Conservation (phyloP, 2,113 vertebrate genomes). For the Pollachius pollachius region DNA sequence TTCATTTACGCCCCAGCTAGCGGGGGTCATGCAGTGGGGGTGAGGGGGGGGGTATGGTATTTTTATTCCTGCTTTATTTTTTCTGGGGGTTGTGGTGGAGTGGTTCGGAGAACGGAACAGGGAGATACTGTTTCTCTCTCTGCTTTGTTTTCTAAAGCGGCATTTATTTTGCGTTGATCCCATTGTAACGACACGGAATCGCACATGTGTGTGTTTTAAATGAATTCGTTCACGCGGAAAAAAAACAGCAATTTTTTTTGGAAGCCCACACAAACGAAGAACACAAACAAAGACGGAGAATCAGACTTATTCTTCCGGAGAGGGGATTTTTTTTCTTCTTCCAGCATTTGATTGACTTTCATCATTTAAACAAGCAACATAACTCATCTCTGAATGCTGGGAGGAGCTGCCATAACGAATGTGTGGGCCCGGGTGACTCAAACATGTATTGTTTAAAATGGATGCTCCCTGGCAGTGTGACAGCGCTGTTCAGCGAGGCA, state of each 20-base stretch:
- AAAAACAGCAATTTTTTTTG: background rate
- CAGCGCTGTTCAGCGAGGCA: conserved; percentile 82
- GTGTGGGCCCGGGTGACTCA: conserved; percentile 66
- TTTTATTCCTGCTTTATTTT: conserved; percentile 45
- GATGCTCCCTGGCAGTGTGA: conserved; percentile 78
- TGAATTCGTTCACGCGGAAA: conserved; percentile 19
- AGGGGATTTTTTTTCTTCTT: background rate
- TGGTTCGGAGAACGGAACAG: conserved; percentile 23
- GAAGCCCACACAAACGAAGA: too few relatives aligned
- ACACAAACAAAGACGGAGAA: conserved; percentile 8
- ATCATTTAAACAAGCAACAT: conserved; percentile 57
- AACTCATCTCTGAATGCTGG: conserved; percentile 47
- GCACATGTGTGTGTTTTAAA: conserved; percentile 34
- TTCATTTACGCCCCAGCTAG: conserved; percentile 70
- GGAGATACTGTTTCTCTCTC: background rate
- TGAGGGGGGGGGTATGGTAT: conserved; percentile 30
- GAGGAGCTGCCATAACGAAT: conserved; percentile 66
- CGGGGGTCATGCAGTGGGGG: conserved; percentile 37
- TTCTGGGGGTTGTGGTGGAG: conserved; percentile 19
- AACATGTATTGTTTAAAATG: conserved; percentile 76
- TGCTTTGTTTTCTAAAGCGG: conserved; percentile 19
- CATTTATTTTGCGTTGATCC: conserved; percentile 5
- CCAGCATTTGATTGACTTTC: conserved; percentile 31
- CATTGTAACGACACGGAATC: background rate
- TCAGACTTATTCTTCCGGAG: conserved; percentile 21